Conservation (phyloP, 2,797 vertebrate species). For the Leucoraja ocellata region DNA sequence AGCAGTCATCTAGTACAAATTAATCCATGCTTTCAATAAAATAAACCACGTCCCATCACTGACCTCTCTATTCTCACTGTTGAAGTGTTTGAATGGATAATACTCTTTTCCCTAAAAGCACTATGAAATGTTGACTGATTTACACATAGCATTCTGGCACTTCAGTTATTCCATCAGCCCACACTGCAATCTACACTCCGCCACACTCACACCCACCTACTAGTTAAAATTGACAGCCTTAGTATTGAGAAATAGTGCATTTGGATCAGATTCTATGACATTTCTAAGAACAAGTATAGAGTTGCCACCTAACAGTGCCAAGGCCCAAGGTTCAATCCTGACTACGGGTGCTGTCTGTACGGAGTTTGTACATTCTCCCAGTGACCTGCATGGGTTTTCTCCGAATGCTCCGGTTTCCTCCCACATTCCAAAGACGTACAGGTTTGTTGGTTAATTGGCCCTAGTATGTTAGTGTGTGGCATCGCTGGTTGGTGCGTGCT, state of each 20-base stretch:
- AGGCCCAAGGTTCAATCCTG: too few relatives aligned
- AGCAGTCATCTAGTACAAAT: not conserved
- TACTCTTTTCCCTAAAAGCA: not conserved
- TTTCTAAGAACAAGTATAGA: not conserved
- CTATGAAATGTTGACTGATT: not conserved
- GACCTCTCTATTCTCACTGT: not conserved
- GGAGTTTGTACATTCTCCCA: too few relatives aligned
- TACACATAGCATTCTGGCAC: not conserved
- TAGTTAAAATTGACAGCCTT: not conserved
- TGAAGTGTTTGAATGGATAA: slow-evolving; percentile 13
- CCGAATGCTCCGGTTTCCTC: too few relatives aligned
- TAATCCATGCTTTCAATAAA: not conserved
- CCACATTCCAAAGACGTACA: too few relatives aligned
- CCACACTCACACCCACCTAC: not conserved
- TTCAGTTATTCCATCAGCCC: not conserved
- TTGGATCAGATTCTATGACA: not conserved
- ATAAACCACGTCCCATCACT: not conserved
- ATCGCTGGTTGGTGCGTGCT: too few relatives aligned
- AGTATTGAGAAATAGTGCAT: not conserved
- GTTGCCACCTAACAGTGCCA: too few relatives aligned
- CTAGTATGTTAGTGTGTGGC: too few relatives aligned
- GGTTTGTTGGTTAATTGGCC: too few relatives aligned
- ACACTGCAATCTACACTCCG: not conserved
- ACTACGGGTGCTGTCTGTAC: too few relatives aligned
- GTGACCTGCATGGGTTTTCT: too few relatives aligned